phyloP scores from a whole-genome alignment of 2,888 invertebrate genomes.

The Graphium colonna region DNA sequence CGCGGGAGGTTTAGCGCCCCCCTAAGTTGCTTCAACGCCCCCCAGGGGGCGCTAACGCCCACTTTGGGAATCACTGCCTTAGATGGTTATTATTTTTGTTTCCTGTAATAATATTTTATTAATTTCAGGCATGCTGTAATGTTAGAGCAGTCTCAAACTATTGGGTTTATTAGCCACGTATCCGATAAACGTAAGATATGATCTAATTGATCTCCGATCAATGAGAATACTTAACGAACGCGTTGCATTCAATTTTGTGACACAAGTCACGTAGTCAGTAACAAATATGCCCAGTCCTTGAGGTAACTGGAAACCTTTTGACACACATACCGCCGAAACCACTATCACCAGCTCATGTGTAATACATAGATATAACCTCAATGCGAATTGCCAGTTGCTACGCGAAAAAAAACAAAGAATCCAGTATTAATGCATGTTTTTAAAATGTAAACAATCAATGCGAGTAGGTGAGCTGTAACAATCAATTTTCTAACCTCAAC shows the following conservation, averaged over 20 bases:
- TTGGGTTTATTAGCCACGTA: too few relatives aligned
- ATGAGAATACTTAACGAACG: not conserved
- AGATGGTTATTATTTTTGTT: too few relatives aligned
- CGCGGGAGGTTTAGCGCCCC: too few relatives aligned
- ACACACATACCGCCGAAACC: constrained; percentile 19
- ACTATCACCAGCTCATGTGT: constrained; percentile 17
- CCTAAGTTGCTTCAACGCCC: too few relatives aligned
- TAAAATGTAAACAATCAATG: constrained; percentile 20
- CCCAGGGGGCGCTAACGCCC: too few relatives aligned
- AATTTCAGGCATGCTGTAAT: too few relatives aligned
- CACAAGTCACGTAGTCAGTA: constrained; percentile 13
- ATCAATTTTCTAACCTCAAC: constrained; percentile 14
- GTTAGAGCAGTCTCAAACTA: too few relatives aligned
- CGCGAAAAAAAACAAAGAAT: constrained; percentile 13
- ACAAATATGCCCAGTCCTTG: not conserved
- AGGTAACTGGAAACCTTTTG: constrained; percentile 12
- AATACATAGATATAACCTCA: constrained; percentile 17
- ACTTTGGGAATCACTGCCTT: too few relatives aligned
- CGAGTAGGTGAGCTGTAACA: too few relatives aligned
- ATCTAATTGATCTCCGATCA: not conserved
- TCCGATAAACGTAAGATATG: too few relatives aligned
- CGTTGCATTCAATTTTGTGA: not conserved
- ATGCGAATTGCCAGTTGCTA: not conserved
- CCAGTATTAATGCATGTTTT: constrained; percentile 14
- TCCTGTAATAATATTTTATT: too few relatives aligned